Percentiles rank a stretch among this genome's conserved stretches.
Evolutionary conservation across 2,888 invertebrate species (phyloP).

Genomic region (Hydriomena furcata): DNA sequence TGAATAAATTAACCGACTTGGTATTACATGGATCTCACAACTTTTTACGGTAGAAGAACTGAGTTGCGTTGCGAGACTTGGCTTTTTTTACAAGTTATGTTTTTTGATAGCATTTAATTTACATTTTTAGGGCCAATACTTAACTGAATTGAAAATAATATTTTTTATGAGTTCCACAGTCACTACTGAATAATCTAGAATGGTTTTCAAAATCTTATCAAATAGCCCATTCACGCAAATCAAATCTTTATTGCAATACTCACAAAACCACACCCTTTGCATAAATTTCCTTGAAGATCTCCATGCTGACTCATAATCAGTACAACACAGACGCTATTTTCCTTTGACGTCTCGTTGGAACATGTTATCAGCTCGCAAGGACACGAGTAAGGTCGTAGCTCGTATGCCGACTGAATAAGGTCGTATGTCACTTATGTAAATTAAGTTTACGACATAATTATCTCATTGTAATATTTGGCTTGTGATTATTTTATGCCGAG

Average conservation of each 20-base stretch:
- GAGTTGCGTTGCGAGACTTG: too few relatives aligned
- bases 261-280: conserved; percentile 1
- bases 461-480: conserved; percentile 1
- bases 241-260: background rate
- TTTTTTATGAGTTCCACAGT: too few relatives aligned
- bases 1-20: too few relatives aligned
- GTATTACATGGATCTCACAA: too few relatives aligned
- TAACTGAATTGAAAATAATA: too few relatives aligned
- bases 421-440: conserved; percentile 2
- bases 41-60: too few relatives aligned
- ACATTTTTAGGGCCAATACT: too few relatives aligned
- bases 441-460: conserved; percentile 1
- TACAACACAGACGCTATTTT: conserved; percentile 6
- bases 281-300: conserved; percentile 1
- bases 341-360: background rate
- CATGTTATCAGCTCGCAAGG: conserved; percentile 14
- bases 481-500: conserved; percentile 10
- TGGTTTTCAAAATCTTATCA: too few relatives aligned
- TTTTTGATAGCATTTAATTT: too few relatives aligned
- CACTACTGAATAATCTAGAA: too few relatives aligned
- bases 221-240: conserved; percentile 6
- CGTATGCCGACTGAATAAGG: conserved; percentile 5
- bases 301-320: background rate
- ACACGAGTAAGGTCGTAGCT: conserved; percentile 2
- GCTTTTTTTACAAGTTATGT: too few relatives aligned